Evolutionary conservation across 2,888 invertebrate species (phyloP).

Genomic region (Drosophila kambysellisi): DNA sequence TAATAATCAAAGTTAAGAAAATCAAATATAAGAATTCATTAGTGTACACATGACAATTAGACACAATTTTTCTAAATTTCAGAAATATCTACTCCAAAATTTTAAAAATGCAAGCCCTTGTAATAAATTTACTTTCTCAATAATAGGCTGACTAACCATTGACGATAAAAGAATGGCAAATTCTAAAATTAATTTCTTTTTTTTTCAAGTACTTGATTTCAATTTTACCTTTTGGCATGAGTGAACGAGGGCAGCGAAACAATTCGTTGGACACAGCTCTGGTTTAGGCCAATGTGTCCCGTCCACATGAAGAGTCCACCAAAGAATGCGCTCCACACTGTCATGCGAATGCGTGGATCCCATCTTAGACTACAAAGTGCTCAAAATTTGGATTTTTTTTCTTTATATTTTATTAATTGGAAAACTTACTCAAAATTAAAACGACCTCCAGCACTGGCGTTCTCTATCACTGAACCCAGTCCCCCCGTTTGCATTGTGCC

Average conservation of each 20-base stretch:
- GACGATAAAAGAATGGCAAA: no score
- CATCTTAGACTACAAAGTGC: constrained; percentile 86
- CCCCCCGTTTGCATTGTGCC: constrained; percentile 85
- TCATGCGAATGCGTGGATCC: constrained; percentile 88
- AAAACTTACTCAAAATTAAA: constrained; percentile 83
- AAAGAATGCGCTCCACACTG: constrained; percentile 88
- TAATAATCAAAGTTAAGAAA: no score
- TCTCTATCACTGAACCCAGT: constrained; percentile 79
- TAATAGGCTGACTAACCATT: no score
- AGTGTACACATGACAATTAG: background rate
- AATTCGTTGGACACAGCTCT: constrained; percentile 90
- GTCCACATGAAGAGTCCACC: constrained; percentile 88
- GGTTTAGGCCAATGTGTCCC: constrained; percentile 89
- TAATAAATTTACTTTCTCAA: no score
- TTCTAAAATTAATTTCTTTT: no score
- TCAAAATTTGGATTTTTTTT: background rate
- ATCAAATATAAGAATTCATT: no score
- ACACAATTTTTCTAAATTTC: no score
- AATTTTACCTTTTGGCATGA: constrained; percentile 86
- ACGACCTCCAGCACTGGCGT: constrained; percentile 83
- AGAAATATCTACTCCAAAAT: no score
- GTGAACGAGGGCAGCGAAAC: constrained; percentile 87
- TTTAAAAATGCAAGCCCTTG: no score
- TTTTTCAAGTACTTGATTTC: no score
- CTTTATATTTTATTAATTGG: background rate